Base-by-base conservation (phyloP, 1,140 invertebrate species). In the Ceratosolen fusciceps region DNA sequence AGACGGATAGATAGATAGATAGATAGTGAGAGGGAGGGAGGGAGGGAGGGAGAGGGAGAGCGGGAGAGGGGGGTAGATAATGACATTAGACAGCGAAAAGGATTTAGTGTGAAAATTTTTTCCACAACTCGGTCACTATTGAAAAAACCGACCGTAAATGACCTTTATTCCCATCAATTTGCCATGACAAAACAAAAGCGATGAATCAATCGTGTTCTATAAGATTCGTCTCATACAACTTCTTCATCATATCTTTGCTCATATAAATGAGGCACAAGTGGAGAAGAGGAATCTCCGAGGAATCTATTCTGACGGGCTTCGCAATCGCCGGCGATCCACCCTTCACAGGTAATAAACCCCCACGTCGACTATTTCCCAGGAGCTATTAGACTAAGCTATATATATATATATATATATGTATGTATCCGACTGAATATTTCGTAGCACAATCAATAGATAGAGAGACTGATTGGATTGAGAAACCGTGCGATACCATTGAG, bases 361-460 rank as follows among this genome's bases (percentile, higher is more conserved):
- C 74, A 81, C 83, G 60, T 74, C 78, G 78, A 68, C 84, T 86
- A 87, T 85, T 79, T 89, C 85, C 85, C 86, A 86, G 83, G 83
- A 89, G 87, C 86, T 87, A 88, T 89, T 89, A 88, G 87, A 85
- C 83, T 87, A 88, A 89, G 88, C 88, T 87, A 88, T 88, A 89
- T 87, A n/a, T n/a, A n/a, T n/a, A n/a, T n/a, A n/a, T n/a, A n/a
- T n/a, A n/a, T n/a, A n/a, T n/a, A n/a, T n/a, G n/a, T n/a, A n/a
- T n/a, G n/a, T n/a, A 71, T 21, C 88, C 87, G 88, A 85, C 88
- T n/a, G 88, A 89, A 89, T 83, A 87, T 84, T 85, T 62, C 52
- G 49, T 8, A 29, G 77, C 47, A 39, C 70, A 79, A 79, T 79
- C 72, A 74, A 79, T 79, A 58, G 72, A 62, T 34, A 56, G 62